Conservation (phyloP, 92 coral and sea anemone genomes). For the Palythoa grandis region DNA sequence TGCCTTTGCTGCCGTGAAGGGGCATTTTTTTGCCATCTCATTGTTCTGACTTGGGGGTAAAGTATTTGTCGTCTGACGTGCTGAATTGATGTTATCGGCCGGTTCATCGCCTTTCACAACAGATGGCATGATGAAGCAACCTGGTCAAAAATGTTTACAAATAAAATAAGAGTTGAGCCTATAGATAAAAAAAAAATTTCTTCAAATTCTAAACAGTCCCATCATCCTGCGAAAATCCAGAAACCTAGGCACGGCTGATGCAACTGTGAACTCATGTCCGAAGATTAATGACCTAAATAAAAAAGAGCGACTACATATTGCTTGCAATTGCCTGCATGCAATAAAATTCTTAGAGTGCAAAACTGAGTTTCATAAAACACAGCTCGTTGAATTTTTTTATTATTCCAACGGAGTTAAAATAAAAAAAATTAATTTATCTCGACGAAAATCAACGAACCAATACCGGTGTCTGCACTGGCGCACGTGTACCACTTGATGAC, state of each 20-base stretch:
- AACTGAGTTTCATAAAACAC: background rate
- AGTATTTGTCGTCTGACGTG: conserved; percentile 5
- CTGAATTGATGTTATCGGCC: conserved; percentile 22
- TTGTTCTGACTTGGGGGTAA: conserved; percentile 8
- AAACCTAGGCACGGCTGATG: conserved; percentile 9
- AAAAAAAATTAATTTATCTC: background rate
- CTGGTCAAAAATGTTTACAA: background rate
- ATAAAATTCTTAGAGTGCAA: background rate
- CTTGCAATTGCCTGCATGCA: background rate
- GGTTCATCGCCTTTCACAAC: conserved; percentile 47
- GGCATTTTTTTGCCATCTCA: conserved; percentile 23
- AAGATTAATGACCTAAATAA: background rate
- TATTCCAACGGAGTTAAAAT: background rate
- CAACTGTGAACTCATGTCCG: background rate
- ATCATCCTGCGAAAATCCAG: background rate
- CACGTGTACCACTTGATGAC: conserved; percentile 36
- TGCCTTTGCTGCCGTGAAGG: conserved; percentile 19
- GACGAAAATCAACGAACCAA: background rate
- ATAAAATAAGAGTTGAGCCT: background rate
- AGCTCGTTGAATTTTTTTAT: background rate
- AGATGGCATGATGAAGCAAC: conserved; percentile 39
- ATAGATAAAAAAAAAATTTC: no score
- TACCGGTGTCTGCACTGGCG: conserved; percentile 4
- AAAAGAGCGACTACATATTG: background rate
- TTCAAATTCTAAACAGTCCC: background rate